Percentiles rank a stretch among this genome's conserved stretches.
These are phyloP conservation scores for Rhabdomys pumilio DNA, from an alignment of 2,797 vertebrate species.

Conservation along the genomic window DNA sequence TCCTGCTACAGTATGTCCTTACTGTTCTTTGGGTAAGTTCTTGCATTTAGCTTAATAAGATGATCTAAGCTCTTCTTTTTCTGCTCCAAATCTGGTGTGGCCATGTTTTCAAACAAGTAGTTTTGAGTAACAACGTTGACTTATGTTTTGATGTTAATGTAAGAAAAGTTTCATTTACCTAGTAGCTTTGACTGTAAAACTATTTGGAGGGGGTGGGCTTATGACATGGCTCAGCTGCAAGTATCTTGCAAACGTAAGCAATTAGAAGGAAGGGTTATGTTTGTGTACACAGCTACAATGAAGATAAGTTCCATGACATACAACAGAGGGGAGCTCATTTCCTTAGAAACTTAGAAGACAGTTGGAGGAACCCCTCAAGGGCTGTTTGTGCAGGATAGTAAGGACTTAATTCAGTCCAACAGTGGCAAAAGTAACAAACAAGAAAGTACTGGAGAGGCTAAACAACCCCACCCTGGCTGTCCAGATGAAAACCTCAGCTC, in stretches of 20 bases:
- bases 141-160: slow-evolving; percentile 1
- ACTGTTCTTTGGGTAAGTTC: neutral
- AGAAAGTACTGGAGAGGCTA: neutral
- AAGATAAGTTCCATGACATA: slow-evolving; percentile 32
- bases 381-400: neutral
- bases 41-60: neutral
- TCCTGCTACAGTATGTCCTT: no score
- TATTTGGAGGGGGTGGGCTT: neutral
- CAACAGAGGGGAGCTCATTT: neutral
- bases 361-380: neutral
- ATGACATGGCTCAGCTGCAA: neutral
- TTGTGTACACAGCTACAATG: neutral
- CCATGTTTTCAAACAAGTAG: neutral
- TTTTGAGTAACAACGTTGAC: slow-evolving; percentile 3
- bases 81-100: neutral
- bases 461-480: rapidly evolving
- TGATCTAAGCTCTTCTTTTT: neutral
- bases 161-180: neutral
- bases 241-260: neutral
- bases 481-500: neutral
- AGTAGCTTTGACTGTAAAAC: neutral
- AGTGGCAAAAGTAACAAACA: neutral
- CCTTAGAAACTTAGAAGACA: slow-evolving; percentile 12
- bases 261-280: neutral
- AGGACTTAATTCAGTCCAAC: slow-evolving; percentile 7